phyloP scores from a whole-genome alignment of 2,797 vertebrate genomes.

The Crocidura indochinensis region DNA sequence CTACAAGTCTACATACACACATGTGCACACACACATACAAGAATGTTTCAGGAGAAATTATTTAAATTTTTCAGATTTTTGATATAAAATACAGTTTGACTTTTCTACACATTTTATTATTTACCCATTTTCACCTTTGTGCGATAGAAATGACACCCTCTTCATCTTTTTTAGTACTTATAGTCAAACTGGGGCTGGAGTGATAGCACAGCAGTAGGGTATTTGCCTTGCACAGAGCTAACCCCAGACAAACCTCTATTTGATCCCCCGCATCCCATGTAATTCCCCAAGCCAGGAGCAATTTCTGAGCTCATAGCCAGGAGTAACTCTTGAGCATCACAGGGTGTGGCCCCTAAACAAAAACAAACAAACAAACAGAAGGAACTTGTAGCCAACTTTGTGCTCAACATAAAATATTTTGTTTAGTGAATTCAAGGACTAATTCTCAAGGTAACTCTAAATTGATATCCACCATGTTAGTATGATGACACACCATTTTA shows the following conservation, averaged over 20 bases:
- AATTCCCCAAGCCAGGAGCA: no score
- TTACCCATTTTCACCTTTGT: neutral
- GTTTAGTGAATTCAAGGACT: neutral
- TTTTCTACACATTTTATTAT: neutral
- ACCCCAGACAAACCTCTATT: no score
- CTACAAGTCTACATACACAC: no score
- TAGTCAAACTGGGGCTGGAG: no score
- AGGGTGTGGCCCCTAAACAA: no score
- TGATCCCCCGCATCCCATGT: no score
- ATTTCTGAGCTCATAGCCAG: no score
- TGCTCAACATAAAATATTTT: neutral
- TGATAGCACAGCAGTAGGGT: no score
- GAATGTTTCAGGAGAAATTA: neutral
- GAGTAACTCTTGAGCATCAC: no score
- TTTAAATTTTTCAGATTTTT: neutral
- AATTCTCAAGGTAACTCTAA: neutral
- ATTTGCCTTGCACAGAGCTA: no score
- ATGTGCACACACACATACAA: no score
- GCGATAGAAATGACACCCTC: neutral
- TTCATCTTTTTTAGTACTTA: conserved; percentile 26
- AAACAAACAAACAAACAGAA: no score
- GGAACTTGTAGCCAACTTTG: neutral
- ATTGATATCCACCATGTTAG: neutral
- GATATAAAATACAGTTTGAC: conserved; percentile 16
- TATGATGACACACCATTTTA: neutral